Percentiles rank a stretch among this genome's conserved stretches.
phyloP scores from a whole-genome alignment of 2,888 invertebrate genomes.

The Lagria hirta region DNA sequence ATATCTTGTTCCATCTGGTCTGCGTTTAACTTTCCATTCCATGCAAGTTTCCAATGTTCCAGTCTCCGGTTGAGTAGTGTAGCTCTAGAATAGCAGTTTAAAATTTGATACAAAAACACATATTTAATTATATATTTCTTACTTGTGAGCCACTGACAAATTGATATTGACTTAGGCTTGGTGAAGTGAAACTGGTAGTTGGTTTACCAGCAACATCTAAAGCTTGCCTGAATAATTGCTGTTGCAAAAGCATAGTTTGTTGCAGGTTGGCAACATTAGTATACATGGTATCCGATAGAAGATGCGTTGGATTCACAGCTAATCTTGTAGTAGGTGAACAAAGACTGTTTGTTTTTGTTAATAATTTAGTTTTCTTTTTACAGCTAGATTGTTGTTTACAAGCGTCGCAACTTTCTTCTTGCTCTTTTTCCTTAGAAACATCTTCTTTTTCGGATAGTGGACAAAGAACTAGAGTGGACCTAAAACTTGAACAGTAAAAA shows the following conservation, averaged over 20 bases:
- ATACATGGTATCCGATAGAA: constrained; percentile 66
- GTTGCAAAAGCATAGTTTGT: constrained; percentile 69
- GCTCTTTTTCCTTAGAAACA: constrained; percentile 34
- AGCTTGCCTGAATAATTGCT: constrained; percentile 63
- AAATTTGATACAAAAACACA: constrained; percentile 7
- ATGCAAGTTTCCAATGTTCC: constrained; percentile 53
- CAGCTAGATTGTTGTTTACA: constrained; percentile 37
- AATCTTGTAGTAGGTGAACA: constrained; percentile 42
- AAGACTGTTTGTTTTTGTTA: constrained; percentile 41
- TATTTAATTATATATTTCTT: constrained; percentile 11
- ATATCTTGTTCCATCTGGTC: constrained; percentile 75
- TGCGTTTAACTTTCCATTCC: constrained; percentile 76
- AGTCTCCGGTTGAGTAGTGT: constrained; percentile 29
- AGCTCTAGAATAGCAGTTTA: constrained; percentile 17
- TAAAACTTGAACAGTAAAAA: constrained; percentile 28
- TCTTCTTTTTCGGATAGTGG: constrained; percentile 41
- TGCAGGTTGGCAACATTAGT: constrained; percentile 69
- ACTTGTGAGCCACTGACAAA: constrained; percentile 55
- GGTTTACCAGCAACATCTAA: constrained; percentile 44
- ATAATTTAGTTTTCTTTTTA: constrained; percentile 44
- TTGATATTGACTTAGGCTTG: constrained; percentile 62
- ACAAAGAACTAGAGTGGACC: constrained; percentile 47
- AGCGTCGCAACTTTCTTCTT: constrained; percentile 39
- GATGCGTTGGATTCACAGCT: constrained; percentile 36
- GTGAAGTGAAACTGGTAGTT: constrained; percentile 57